Percentiles rank a stretch among this genome's conserved stretches.
These are phyloP conservation scores for Cathartes aura DNA, from an alignment of 2,113 vertebrate genomes.

Conservation along the genomic window DNA sequence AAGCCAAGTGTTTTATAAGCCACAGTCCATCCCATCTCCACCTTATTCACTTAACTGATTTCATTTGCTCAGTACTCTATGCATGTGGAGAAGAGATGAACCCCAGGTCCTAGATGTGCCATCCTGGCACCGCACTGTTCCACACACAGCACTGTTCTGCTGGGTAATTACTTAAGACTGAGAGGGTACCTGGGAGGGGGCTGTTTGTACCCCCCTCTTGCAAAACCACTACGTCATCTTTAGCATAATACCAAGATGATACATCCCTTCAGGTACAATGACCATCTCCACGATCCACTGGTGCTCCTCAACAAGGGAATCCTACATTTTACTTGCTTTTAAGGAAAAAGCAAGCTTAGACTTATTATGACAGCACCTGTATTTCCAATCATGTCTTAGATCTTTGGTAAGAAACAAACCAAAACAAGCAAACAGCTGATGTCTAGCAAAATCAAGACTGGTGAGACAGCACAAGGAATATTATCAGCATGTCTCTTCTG, in stretches of 20 bases:
- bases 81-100: background rate
- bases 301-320: background rate
- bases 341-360: background rate
- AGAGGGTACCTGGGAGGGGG: background rate
- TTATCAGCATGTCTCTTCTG: background rate
- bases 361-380: accelerated
- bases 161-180: background rate
- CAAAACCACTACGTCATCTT: background rate
- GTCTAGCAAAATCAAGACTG: background rate
- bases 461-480: background rate
- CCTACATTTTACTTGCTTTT: background rate
- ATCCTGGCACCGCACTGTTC: background rate
- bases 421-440: background rate
- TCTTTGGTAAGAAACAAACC: background rate
- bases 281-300: background rate
- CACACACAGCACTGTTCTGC: background rate
- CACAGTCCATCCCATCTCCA: background rate
- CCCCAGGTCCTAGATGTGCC: background rate
- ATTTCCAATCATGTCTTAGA: background rate
- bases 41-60: background rate
- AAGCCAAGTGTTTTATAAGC: background rate
- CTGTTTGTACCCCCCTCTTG: background rate
- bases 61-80: background rate
- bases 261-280: background rate
- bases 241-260: background rate